phyloP scores from a whole-genome alignment of 2,888 invertebrate species.

The Lochmaea capreae region DNA sequence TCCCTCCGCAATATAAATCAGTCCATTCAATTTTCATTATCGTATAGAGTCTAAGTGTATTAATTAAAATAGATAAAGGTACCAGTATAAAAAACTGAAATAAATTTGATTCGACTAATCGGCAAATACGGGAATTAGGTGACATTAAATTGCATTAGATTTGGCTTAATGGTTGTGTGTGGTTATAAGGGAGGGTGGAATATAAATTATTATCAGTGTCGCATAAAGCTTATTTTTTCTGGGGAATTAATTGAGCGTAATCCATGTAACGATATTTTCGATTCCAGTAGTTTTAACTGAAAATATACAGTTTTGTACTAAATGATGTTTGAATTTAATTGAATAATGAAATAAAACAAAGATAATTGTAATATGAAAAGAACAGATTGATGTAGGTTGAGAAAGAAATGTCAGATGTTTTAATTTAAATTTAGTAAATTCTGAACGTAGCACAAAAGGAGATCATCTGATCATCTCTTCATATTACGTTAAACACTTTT shows the following conservation, averaged over 20 bases:
- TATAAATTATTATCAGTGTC: neutral
- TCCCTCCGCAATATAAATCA: neutral
- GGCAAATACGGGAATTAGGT: constrained; percentile 34
- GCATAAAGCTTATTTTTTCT: neutral
- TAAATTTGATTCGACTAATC: constrained; percentile 6
- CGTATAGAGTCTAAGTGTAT: constrained; percentile 3
- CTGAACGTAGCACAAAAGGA: too few relatives aligned
- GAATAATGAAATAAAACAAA: too few relatives aligned
- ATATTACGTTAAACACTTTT: neutral
- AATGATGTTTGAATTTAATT: too few relatives aligned
- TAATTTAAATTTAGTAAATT: too few relatives aligned
- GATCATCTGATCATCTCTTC: neutral
- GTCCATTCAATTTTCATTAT: neutral
- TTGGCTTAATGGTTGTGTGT: constrained; percentile 34
- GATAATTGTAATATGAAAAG: too few relatives aligned
- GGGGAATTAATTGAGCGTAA: neutral
- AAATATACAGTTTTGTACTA: neutral
- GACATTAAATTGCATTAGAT: constrained; percentile 44
- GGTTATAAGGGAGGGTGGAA: neutral
- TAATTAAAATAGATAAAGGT: constrained; percentile 12
- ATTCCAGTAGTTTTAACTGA: neutral
- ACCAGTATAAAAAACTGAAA: constrained; percentile 9
- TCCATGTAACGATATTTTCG: neutral
- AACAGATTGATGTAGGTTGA: too few relatives aligned
- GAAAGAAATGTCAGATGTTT: too few relatives aligned